Base-by-base conservation (phyloP, 2,797 vertebrate species). In the Artibeus lituratus region DNA sequence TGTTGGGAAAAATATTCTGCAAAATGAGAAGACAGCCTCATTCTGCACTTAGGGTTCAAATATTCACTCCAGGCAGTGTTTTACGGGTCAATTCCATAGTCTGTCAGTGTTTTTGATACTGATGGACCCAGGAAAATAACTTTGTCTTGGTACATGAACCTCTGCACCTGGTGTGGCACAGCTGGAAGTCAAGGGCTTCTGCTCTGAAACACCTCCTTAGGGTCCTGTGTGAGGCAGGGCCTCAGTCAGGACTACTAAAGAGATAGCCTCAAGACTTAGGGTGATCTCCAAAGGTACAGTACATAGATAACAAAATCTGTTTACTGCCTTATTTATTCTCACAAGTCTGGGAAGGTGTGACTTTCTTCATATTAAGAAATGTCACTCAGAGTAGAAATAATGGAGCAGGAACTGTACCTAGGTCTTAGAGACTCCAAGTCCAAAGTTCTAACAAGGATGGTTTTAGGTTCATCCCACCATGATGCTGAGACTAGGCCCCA, bases 21-120 rank as follows among this genome's bases (percentile, higher is more conserved):
- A 49, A 67, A 19, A 26, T 4, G 7, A 72, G 77, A 44, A 44
- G 69, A 47, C 8, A 21, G 84, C 37, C 29, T 49, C 16, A 0
- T 11, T 49, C 47, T 14, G 14, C 22, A 37, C 19, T 8, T 4
- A 26, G 19, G 35, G 21, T 8, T 51, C 26, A 0, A 3, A 9
- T 0, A 11, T 2, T 12, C 65, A 5, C 65, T 18, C 5, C 9
- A 3, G 65, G 14, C 26, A 26, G 37, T 10, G 53, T 69, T 32
- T 59, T n/a, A 26, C 76, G 69, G n/a, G 37, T n/a, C 29, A 74
- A 5, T 24, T 29, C n/a, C 65, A 51, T 2, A 4, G 7, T 53
- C 49, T 7, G 19, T 4, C 0, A 0, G 19, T 10, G 32, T 35
- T 81, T 70, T 87, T 35, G 29, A 81, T 21, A 47, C 11, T 0